Evolutionary conservation across 2,888 invertebrate species (phyloP), one percentile per base, ranked within the genome.

Genomic region (Melitaea athalia): DNA sequence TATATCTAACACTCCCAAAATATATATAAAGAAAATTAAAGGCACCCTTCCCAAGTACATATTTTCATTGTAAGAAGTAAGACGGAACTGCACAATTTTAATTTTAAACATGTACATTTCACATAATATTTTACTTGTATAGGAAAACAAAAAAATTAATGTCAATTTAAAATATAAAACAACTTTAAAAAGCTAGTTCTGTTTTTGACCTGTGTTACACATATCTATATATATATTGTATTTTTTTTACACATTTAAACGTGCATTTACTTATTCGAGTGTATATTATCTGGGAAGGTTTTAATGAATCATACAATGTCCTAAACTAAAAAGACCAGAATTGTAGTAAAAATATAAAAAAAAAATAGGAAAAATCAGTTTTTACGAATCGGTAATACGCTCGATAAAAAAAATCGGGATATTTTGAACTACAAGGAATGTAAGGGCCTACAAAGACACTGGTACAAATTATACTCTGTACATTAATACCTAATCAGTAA

Each of bases 361-460:
- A 38, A 38, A 49, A 59, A 31, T 38, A 12, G 59, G 17, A 43
- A 52, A 50, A 50, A 17, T 24, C 24, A 24, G 3, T 17, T 15
- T 45, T n/a, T 53, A 24, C 43, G 5, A 50, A 38, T 38, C 5
- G 38, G 38, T 38, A 38, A 38, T 38, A 8, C 4, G 38, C 38
- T 38, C 4, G 38, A 38, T 38, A 5, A 38, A 38, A 45, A 14
- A 59, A 45, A 45, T 59, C n/a, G 33, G 4, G 12, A 64, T 55
- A 63, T 49, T 69, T 67, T 70, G 62, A 68, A 64, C 70, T 68
- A 64, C 60, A 24, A 68, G 74, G 72, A 74, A 74, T 74, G 72
- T 72, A 53, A 67, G 69, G 72, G 62, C 64, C 67, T 71, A 70
- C 49, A 71, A 24, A 57, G 45, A 63, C 52, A 64, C 55, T 60